Base-by-base conservation (phyloP, 2,113 vertebrate species). In the Peromyscus maniculatus region DNA sequence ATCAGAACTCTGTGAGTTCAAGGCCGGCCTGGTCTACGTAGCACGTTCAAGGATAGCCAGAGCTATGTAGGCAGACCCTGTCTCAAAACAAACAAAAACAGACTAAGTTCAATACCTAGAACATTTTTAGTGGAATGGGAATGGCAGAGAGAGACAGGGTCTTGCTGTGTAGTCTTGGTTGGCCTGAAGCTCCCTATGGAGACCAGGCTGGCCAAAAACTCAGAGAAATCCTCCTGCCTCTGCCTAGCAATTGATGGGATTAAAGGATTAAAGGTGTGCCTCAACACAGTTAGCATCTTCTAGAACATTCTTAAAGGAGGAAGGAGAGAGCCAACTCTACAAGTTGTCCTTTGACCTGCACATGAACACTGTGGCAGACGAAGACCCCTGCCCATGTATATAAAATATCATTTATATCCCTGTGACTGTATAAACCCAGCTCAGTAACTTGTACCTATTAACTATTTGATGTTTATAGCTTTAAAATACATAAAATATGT, bases 381-480 rank as follows among this genome's bases (percentile, higher is more conserved):
- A 15, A 64, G 24, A 28, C 57, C 82, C 57, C 80, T 82, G 55
- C n/a, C 82, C 57, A 84, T 13, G 28, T 77, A 21, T 93, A 22
- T 89, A 71, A 74, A 75, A 92, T 78, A 4, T 24, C 19, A n/a
- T 80, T 91, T 75, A 92, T 1, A 79, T 28, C n/a, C 93, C 46
- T 92, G 21, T 93, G 90, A 83, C 33, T n/a, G n/a, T 87, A n/a
- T 33, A 91, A 72, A 84, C 21, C 49, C 89, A 80, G 16, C 57
- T 90, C n/a, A 89, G 33, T 92, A 83, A 89, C 89, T 90, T 96
- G 39, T 21, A 84, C 87, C 57, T 95, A 28, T 21, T 95, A n/a
- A 87, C 17, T 75, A 92, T 87, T 87, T 87, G 82, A n/a, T 84
- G 33, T 93, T 94, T 91, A 84, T 90, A 66, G 36, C 75, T 83